phyloP scores from a whole-genome alignment of 2,113 vertebrate genomes.

The Phaethon lepturus region DNA sequence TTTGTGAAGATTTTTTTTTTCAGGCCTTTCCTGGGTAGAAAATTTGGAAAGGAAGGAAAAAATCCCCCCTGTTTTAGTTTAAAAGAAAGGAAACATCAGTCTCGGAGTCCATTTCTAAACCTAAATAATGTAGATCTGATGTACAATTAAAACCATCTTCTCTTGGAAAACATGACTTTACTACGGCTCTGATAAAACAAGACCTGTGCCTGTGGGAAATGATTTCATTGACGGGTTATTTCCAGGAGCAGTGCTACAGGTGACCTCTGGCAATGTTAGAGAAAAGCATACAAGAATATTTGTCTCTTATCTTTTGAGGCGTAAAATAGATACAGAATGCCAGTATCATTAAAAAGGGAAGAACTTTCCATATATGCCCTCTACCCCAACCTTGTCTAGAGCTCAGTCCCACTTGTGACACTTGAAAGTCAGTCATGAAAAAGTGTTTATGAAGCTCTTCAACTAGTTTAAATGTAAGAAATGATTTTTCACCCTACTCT shows the following conservation, averaged over 20 bases:
- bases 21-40: neutral
- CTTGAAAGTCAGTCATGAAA: neutral
- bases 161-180: neutral
- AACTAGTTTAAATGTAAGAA: conserved; percentile 33
- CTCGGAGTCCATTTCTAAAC: neutral
- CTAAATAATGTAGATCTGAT: neutral
- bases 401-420: neutral
- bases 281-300: neutral
- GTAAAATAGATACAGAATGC: neutral
- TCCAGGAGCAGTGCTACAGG: neutral
- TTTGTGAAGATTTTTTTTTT: neutral
- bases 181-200: neutral
- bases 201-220: neutral
- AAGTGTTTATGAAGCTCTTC: conserved; percentile 38
- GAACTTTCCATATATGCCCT: neutral
- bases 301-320: neutral
- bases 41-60: neutral
- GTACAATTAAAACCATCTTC: neutral
- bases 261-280: neutral
- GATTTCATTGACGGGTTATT: neutral
- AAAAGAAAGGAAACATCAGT: neutral
- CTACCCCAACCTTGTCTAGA: neutral
- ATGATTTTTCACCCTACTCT: neutral
- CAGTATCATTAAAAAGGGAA: neutral
- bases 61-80: neutral